Evolutionary conservation across 64 coral and sea anemone genomes (phyloP).

Genomic region (Stichodactyla helianthus): DNA sequence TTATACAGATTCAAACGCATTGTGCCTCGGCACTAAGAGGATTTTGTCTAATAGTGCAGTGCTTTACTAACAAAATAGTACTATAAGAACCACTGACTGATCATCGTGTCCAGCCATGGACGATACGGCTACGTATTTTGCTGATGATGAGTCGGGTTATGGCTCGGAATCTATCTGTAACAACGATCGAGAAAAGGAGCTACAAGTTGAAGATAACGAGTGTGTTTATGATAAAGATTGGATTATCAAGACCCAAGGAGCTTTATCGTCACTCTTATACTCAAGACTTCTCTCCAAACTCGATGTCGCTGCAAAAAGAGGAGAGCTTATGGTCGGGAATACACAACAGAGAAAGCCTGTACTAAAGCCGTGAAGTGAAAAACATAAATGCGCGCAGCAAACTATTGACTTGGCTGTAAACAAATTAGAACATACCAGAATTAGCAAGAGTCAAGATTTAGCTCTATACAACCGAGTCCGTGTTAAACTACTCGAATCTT

Average conservation of each 20-base stretch:
- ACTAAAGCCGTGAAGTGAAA: no score
- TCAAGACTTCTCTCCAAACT: conserved; percentile 22
- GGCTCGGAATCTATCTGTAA: neutral
- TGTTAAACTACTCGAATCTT: neutral
- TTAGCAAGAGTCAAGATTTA: neutral
- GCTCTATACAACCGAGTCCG: neutral
- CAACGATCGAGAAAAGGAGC: neutral
- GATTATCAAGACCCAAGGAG: conserved; percentile 31
- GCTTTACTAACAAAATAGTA: neutral
- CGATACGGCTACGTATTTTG: conserved; percentile 33
- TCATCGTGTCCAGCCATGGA: neutral
- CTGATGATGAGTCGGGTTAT: conserved; percentile 51
- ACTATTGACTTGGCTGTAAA: no score
- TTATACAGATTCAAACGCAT: neutral
- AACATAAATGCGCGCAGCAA: no score
- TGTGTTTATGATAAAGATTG: conserved; percentile 53
- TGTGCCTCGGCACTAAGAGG: neutral
- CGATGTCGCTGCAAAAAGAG: conserved; percentile 34
- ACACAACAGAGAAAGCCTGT: no score
- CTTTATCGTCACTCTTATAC: conserved; percentile 41
- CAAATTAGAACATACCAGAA: no score
- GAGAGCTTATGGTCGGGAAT: neutral
- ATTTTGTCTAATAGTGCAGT: neutral
- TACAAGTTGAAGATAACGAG: conserved; percentile 24
- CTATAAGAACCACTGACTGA: neutral